Percentiles rank a stretch among this genome's conserved stretches.
These are phyloP conservation scores for Trichomycterus rosablanca DNA, from an alignment of 2,113 vertebrate genomes.

Conservation along the genomic window DNA sequence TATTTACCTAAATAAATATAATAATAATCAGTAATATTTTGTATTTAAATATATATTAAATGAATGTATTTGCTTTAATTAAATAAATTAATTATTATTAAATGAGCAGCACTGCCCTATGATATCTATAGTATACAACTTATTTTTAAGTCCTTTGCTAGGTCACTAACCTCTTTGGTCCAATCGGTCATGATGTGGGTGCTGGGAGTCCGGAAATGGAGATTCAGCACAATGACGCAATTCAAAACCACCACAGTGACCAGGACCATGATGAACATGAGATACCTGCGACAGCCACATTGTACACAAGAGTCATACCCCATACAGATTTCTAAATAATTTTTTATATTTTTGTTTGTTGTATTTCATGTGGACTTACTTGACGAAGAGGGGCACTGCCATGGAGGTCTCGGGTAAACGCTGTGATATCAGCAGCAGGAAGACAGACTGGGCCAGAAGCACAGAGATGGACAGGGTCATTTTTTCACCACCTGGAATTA, in stretches of 20 bases:
- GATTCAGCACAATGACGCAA: conserved; percentile 85
- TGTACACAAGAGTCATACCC: conserved; percentile 5
- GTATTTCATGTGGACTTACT: conserved; percentile 64
- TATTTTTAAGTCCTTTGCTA: background rate
- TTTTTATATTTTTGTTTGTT: background rate
- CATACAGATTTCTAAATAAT: no score
- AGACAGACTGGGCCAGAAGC: conserved; percentile 91
- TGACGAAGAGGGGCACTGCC: conserved; percentile 85
- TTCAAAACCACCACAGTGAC: conserved; percentile 85
- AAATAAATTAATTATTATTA: no score
- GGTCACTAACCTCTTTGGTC: conserved; percentile 75
- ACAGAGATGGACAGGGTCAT: conserved; percentile 90
- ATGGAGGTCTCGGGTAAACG: conserved; percentile 84
- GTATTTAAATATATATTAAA: no score
- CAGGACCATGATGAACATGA: conserved; percentile 94
- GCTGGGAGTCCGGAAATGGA: conserved; percentile 92
- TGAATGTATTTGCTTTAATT: no score
- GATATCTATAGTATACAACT: no score
- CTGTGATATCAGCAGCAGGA: conserved; percentile 91
- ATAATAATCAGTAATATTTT: no score
- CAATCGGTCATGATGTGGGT: conserved; percentile 86
- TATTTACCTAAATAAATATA: no score
- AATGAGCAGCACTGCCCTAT: no score
- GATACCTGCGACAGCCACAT: conserved; percentile 71
- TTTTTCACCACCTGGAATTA: conserved; percentile 87